phyloP scores from a whole-genome alignment of 2,888 invertebrate genomes.

The Drosophila multiciliata region DNA sequence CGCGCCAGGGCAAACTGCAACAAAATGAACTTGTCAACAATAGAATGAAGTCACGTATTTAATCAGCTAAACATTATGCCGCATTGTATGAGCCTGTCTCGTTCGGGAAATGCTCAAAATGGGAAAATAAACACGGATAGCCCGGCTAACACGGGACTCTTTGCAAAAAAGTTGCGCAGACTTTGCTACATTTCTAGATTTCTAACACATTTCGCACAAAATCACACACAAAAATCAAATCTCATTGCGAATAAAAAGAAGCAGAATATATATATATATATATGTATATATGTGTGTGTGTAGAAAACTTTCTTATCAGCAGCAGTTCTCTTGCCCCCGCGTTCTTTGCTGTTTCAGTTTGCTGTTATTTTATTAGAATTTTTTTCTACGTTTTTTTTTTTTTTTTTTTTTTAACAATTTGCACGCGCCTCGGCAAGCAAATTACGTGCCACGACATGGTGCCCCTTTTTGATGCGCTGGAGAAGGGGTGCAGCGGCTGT shows the following conservation, averaged over 20 bases:
- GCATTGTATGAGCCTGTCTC: conserved; percentile 56
- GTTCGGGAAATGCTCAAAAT: conserved; percentile 15
- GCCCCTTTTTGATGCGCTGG: conserved; percentile 10
- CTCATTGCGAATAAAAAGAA: conserved; percentile 37
- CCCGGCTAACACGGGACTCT: conserved; percentile 1
- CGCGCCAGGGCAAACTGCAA: conserved; percentile 30
- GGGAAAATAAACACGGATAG: conserved; percentile 3
- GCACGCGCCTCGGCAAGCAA: conserved; percentile 70
- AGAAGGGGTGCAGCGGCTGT: not conserved
- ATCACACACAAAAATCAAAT: conserved; percentile 48
- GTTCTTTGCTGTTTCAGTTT: conserved; percentile 7
- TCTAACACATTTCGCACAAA: conserved; percentile 43
- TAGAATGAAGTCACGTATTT: conserved; percentile 84
- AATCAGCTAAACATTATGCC: conserved; percentile 82
- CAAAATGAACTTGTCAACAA: conserved; percentile 68
- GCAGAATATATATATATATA: not conserved
- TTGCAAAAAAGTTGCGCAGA: conserved; percentile 18
- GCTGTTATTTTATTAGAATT: not conserved
- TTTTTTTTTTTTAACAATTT: conserved; percentile 46
- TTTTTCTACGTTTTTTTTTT: conserved; percentile 32
- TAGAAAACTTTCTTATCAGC: conserved; percentile 56
- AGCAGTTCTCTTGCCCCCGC: conserved; percentile 6
- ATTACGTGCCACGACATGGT: conserved; percentile 65
- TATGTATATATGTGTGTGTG: not conserved
- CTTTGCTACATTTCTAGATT: not conserved